Percentiles rank a stretch among this genome's conserved stretches.
Conservation (phyloP, 92 coral and sea anemone species). For the Porites divaricata region DNA sequence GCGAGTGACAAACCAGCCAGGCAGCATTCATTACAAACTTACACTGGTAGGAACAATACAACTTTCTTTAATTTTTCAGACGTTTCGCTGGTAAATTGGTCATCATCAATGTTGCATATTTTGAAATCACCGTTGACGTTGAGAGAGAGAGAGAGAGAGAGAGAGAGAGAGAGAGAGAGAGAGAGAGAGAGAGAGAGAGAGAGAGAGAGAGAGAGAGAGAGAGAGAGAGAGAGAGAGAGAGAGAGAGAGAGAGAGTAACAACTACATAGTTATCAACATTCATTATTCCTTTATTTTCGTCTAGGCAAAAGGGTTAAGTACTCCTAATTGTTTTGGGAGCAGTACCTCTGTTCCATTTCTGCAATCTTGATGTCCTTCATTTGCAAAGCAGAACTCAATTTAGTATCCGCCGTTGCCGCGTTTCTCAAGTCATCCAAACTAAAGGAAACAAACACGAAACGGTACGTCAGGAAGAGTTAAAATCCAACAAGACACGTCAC, state of each 20-base stretch:
- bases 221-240: too few species aligned
- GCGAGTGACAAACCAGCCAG: background rate
- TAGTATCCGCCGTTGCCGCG: constrained; percentile 71
- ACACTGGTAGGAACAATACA: too few species aligned
- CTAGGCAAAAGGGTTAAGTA: background rate
- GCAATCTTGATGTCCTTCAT: constrained; percentile 80
- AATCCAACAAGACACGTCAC: background rate
- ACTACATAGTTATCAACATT: background rate
- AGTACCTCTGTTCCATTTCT: constrained; percentile 68
- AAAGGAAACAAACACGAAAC: background rate
- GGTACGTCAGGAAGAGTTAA: background rate
- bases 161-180: too few species aligned
- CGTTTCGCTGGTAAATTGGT: too few species aligned
- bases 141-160: too few species aligned
- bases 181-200: too few species aligned
- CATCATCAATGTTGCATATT: too few species aligned
- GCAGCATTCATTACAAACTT: too few species aligned
- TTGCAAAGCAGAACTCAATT: constrained; percentile 59
- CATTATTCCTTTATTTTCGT: background rate
- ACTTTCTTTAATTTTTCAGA: too few species aligned
- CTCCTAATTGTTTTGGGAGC: background rate
- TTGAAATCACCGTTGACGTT: too few species aligned
- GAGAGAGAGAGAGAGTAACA: too few species aligned
- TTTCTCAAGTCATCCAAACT: constrained; percentile 81
- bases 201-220: too few species aligned